Evolutionary conservation across 2,113 vertebrate genomes (phyloP).

Genomic region (Nibea albiflora): DNA sequence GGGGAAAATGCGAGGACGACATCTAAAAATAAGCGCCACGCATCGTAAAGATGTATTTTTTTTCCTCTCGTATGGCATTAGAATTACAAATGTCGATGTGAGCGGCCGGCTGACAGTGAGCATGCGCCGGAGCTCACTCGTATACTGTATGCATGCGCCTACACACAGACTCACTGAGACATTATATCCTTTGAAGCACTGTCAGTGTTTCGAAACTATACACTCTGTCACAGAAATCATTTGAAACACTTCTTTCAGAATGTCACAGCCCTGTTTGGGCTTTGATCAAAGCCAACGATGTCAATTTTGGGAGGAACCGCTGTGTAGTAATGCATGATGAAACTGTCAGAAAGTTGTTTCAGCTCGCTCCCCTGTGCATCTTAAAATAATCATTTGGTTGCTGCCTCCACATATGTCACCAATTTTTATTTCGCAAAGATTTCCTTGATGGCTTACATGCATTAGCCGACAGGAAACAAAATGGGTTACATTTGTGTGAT

Average conservation of each 20-base stretch:
- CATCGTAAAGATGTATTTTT: not conserved
- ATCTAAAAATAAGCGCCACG: constrained; percentile 18
- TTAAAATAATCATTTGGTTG: constrained; percentile 83
- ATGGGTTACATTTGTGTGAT: constrained; percentile 67
- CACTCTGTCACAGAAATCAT: constrained; percentile 83
- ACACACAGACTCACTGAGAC: constrained; percentile 40
- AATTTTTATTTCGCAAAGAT: constrained; percentile 39
- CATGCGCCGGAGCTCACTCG: not conserved
- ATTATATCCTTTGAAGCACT: constrained; percentile 74
- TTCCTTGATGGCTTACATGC: constrained; percentile 68
- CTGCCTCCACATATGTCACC: constrained; percentile 70
- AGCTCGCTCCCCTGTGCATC: constrained; percentile 74
- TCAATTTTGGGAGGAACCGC: constrained; percentile 83
- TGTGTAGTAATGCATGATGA: constrained; percentile 85
- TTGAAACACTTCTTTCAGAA: constrained; percentile 81
- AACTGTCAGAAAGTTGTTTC: constrained; percentile 86
- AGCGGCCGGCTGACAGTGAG: not conserved
- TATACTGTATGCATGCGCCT: constrained; percentile 36
- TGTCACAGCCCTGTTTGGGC: constrained; percentile 79
- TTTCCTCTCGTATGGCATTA: constrained; percentile 2
- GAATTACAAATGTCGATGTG: constrained; percentile 17
- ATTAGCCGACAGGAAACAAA: constrained; percentile 72
- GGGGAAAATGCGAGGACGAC: constrained; percentile 8
- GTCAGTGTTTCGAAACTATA: constrained; percentile 75
- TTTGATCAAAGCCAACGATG: constrained; percentile 86